Evolutionary conservation across 2,797 vertebrate species (phyloP), one percentile per base, ranked within the genome.

Genomic region (Anisognathus igniventris): DNA sequence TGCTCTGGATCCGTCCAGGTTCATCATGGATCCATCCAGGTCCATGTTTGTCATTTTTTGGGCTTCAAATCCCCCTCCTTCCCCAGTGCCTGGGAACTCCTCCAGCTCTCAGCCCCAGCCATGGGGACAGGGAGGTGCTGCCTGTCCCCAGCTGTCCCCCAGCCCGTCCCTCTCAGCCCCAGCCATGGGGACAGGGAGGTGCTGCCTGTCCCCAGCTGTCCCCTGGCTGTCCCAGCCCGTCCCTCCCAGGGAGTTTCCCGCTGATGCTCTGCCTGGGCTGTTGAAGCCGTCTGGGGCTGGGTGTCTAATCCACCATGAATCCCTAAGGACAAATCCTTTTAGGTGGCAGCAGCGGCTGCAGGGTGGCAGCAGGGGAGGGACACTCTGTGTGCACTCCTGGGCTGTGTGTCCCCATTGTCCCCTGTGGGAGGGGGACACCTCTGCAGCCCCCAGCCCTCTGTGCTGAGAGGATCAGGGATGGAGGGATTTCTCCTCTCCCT

Each of bases 401-500:
- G 28, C 45, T 2, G 0, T 7, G 31, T 48, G 57, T 35, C 54
- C 48, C n/a, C 50, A 2, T 1, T 23, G 47, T 60, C 27, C 47
- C 40, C 48, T 10, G 9, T 1, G 37, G 9, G 0, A 0, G 30
- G 73, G 65, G 56, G 39, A 44, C 37, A 39, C 42, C 8, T 5
- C 50, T 4, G 4, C 0, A 21, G 5, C 39, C 39, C 39, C 39
- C 39, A 39, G 39, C 39, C 39, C 39, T 39, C 39, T 6, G 14
- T 39, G 39, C 1, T 2, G 27, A 31, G 2, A 3, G 39, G n/a
- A 28, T 10, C 0, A 1, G 3, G 64, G 64, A 8, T 25, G 78
- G 19, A 28, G 8, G 16, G 14, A 6, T 16, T 39, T 87, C 9
- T 0, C 14, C 18, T 57, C 33, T 9, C 16, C 23, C 9, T 51